A percentile compares a stretch with the other conserved stretches of the same genome.
Evolutionary conservation across 2,113 vertebrate species (phyloP).

Genomic region (Bothrops jararaca): DNA sequence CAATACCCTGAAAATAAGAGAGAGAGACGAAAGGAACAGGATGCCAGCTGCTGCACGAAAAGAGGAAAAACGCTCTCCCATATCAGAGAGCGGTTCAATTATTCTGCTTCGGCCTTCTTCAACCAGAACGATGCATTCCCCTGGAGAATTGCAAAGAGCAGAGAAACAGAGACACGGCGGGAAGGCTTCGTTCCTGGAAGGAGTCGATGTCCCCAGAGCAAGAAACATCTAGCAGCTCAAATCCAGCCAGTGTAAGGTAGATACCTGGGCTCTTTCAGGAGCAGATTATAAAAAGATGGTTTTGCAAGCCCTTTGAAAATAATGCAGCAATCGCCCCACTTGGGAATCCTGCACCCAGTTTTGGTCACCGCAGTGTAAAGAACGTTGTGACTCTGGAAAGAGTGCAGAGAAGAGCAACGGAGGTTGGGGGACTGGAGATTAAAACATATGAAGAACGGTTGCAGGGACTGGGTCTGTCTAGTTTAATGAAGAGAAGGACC

Average conservation of each 20-base stretch:
- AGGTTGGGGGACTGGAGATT: too few relatives aligned
- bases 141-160: neutral
- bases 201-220: neutral
- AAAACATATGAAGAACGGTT: too few relatives aligned
- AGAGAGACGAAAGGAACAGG: neutral
- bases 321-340: neutral
- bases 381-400: fast-evolving
- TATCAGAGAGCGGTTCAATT: neutral
- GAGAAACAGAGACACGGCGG: neutral
- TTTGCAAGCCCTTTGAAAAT: neutral
- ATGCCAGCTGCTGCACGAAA: neutral
- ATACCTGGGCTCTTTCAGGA: neutral
- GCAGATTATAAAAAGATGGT: neutral
- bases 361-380: too few relatives aligned
- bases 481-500: too few relatives aligned
- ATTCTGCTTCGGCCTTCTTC: neutral
- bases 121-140: neutral
- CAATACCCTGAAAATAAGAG: neutral
- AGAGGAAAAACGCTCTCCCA: neutral
- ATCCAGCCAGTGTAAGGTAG: neutral
- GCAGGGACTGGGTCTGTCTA: too few relatives aligned
- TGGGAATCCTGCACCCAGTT: neutral
- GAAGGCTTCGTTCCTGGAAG: neutral
- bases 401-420: neutral
- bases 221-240: neutral